Base-by-base conservation (phyloP, 2,797 vertebrate genomes). In the Furcifer pardalis region DNA sequence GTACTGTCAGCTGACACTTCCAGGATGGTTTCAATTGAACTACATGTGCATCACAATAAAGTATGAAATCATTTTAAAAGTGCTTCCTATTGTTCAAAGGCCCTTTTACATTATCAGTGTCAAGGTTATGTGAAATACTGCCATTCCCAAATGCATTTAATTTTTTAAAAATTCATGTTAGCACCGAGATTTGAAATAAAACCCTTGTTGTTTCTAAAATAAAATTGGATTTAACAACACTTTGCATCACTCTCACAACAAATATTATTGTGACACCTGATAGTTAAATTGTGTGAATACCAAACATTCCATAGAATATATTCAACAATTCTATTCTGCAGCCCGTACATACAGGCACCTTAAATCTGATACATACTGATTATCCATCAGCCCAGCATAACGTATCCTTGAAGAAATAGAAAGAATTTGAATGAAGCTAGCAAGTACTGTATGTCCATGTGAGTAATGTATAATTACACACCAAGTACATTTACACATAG, bases 201-300 rank as follows among this genome's bases (percentile, higher is more conserved):
- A 84, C 49, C 21, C 79, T 85, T 69, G 72, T 76, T 81, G 37
- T n/a, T 40, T 69, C 72, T 76, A 81, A 78, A 56, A 84, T 77
- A 81, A 80, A 77, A 68, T 59, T 44, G 62, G 62, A 68, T 59
- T 85, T 66, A 60, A 37, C 23, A 60, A 40, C n/a, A 27, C 78
- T 81, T 81, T 85, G 78, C 63, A 76, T 75, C 72, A 44, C 42
- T n/a, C 9, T 76, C 63, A 49, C 77, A 73, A 85, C 37, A 85
- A 76, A 63, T 60, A 25, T 76, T 85, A 76, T 32, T 81, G 49
- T 85, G 60, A 81, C 62, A 81, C 52, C 84, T 81, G 40, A n/a
- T 46, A 69, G 73, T 85, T 85, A 85, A 85, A 69, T 30, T 76
- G 68, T 81, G 81, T 81, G 40, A 85, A 81, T 69, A 59, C n/a